Evolutionary conservation across 2,888 invertebrate genomes (phyloP), one percentile per base, ranked within the genome.

Genomic region (Drosophila monieri): DNA sequence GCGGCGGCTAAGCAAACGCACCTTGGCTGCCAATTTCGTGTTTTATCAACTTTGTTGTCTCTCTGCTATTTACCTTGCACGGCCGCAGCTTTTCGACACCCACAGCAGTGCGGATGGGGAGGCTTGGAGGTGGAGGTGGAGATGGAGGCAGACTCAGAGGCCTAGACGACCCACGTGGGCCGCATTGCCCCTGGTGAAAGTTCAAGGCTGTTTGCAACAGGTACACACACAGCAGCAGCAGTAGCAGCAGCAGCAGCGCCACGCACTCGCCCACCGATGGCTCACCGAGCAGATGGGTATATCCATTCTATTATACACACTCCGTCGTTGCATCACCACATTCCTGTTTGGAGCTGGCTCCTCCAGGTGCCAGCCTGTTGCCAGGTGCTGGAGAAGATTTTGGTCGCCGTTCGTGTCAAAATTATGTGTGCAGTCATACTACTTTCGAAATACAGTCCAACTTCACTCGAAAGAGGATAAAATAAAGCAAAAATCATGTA

Each of bases 11-110:
- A 83, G 77, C 67, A 80, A 84, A 74, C 74, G 77, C 86, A 84
- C 86, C 79, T 76, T 79, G 86, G 83, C 73, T 66, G 74, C 62
- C 86, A 79, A 85, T 79, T 83, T 79, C 60, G 58, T 60, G 64
- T 69, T 74, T 86, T 84, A 86, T 86, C 85, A 64, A 60, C 62
- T 55, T 52, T 64, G 74, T 64, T 65, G 66, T 46, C 60, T 71
- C 55, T 52, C 46, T 37, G 49, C 35, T 72, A 51, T 72, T 73
- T 73, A 47, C 51, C 53, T 70, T 70, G 64, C 65, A 72, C 54
- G 27, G 49, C 23, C 52, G 64, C 69, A 37, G 49, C 49, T 49
- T 37, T 58, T 53, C 55, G 27, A 75, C 57, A 72, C 48, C 43
- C 71, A 39, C 60, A 35, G 23, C 4, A 3, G 14, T 0, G 37